Conservation (phyloP, 2,888 invertebrate genomes). For the Galeruca laticollis region DNA sequence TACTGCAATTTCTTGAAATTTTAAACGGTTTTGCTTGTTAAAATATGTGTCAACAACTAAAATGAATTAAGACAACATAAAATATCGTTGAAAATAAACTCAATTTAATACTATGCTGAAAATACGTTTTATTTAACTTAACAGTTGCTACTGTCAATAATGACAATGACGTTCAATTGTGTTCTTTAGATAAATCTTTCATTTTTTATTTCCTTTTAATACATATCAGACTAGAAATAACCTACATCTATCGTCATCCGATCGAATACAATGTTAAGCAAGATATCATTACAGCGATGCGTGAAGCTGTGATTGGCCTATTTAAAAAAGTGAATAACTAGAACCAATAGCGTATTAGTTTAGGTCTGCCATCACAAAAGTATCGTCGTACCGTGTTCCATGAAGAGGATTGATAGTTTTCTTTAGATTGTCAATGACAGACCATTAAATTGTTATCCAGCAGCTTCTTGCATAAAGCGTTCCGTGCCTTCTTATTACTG, state of each 20-base stretch:
- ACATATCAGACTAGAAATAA: not conserved
- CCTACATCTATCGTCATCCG: not conserved
- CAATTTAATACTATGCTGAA: not conserved
- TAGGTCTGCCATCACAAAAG: too few relatives aligned
- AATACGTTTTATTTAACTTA: conserved; percentile 18
- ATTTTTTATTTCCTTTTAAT: not conserved
- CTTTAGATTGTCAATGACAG: not conserved
- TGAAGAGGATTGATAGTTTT: not conserved
- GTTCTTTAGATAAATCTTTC: not conserved
- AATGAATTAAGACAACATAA: conserved; percentile 1
- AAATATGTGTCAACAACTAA: not conserved
- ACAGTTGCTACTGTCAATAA: not conserved
- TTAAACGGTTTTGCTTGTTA: not conserved
- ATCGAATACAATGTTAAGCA: not conserved
- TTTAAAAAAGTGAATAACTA: not conserved
- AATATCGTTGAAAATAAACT: not conserved
- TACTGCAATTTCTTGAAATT: not conserved
- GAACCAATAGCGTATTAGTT: not conserved
- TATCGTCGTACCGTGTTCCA: too few relatives aligned
- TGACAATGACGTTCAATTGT: conserved; percentile 1
- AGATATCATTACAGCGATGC: not conserved
- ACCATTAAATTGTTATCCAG: not conserved
- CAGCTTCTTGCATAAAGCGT: not conserved
- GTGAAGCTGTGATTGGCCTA: not conserved
- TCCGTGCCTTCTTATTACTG: not conserved